Conservation (phyloP, 1,140 invertebrate genomes). For the Ceratoteleas bidentatus region DNA sequence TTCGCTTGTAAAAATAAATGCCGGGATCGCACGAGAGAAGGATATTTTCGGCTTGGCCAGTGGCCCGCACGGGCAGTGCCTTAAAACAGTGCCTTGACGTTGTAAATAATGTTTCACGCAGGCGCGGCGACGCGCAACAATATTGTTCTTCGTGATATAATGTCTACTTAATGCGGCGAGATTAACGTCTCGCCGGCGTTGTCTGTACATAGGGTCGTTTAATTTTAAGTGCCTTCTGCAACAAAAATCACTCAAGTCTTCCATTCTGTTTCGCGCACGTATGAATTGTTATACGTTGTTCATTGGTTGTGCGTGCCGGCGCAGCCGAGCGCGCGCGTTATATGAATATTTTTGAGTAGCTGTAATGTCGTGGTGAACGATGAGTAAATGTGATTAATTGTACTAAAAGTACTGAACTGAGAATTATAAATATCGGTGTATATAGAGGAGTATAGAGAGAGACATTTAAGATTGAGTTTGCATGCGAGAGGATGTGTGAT, state of each 20-base stretch:
- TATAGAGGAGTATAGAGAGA: constrained; percentile 40
- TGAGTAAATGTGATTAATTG: constrained; percentile 62
- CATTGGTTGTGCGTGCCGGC: constrained; percentile 43
- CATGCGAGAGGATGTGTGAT: constrained; percentile 29
- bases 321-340: constrained; percentile 41
- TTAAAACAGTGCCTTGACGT: constrained; percentile 71
- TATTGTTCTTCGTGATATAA: constrained; percentile 61
- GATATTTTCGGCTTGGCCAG: constrained; percentile 71
- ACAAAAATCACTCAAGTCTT: constrained; percentile 82
- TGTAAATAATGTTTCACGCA: constrained; percentile 50
- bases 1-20: constrained; percentile 53
- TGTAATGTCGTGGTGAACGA: constrained; percentile 51
- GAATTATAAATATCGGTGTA: constrained; percentile 31
- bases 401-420: constrained; percentile 51
- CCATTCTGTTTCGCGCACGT: constrained; percentile 78
- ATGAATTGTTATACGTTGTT: constrained; percentile 68
- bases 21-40: constrained; percentile 33
- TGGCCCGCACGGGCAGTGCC: constrained; percentile 78
- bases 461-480: constrained; percentile 30
- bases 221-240: constrained; percentile 81
- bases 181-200: neutral
- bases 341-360: constrained; percentile 52
- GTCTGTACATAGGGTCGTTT: constrained; percentile 71
- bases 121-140: neutral
- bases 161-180: constrained; percentile 49